These are phyloP conservation scores for Tortricodes alternella DNA, from an alignment of 2,888 invertebrate genomes.

Conservation along the genomic window DNA sequence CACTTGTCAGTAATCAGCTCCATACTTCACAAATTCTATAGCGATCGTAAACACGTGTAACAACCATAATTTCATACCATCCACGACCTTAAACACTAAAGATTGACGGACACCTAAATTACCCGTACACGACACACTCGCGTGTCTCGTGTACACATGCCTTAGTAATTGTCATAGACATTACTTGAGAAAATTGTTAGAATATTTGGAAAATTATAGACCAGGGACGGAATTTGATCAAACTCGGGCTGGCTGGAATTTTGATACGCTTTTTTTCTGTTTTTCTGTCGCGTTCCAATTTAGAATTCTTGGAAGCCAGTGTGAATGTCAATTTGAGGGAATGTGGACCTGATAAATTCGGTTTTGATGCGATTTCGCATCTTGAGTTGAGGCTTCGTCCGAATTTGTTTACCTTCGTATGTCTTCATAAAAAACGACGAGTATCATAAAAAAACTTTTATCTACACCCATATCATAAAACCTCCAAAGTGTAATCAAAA, in stretches of 20 bases:
- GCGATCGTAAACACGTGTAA: constrained; percentile 17
- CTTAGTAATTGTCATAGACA: constrained; percentile 49
- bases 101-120: constrained; percentile 29
- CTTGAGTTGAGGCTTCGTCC: too few relatives aligned
- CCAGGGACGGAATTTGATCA: constrained; percentile 33
- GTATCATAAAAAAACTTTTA: too few relatives aligned
- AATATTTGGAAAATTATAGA: constrained; percentile 57
- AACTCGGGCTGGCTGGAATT: constrained; percentile 19
- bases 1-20: constrained; percentile 21
- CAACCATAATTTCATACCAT: constrained; percentile 23
- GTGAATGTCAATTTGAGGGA: constrained; percentile 11
- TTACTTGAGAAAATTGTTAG: constrained; percentile 44
- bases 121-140: constrained; percentile 27
- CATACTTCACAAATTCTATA: constrained; percentile 29
- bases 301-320: constrained; percentile 20
- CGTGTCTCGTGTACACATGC: constrained; percentile 38
- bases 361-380: constrained; percentile 16
- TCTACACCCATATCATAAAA: too few relatives aligned
- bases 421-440: too few relatives aligned
- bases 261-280: constrained; percentile 7
- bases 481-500: too few relatives aligned
- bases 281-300: constrained; percentile 18
- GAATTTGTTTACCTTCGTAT: too few relatives aligned
- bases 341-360: neutral
- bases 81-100: constrained; percentile 5